Base-by-base conservation (phyloP, 2,888 invertebrate species). In the Heterodera filipjevi region DNA sequence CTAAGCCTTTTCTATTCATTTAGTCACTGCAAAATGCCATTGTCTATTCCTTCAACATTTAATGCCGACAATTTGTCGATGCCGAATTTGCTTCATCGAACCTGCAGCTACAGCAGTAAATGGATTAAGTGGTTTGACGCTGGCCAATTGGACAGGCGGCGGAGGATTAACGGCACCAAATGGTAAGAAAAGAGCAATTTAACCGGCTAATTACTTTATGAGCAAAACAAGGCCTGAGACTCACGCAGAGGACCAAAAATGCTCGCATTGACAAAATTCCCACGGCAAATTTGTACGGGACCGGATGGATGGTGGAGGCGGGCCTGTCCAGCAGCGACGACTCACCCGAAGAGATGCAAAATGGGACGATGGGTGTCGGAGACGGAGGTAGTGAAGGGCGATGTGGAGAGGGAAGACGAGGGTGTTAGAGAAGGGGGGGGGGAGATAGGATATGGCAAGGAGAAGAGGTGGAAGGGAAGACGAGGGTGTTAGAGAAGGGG, bases 241-340 rank as follows among this genome's bases (percentile, higher is more conserved):
- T 12, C 16, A 64, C 75, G 44, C 16, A 66, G 44, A 53, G 75
- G 39, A 75, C 75, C 8, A 66, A 59, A 59, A 75, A 66, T n/a
- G 68, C 59, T 53, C 66, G 75, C 30, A n/a, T 22, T 3, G 44
- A 33, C 66, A 32, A 16, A 75, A 33, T 59, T 32, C 75, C 53
- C 10, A 44, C 75, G 19, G 44, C 75, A 49, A 35, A 64, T 53
- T 66, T 82, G 44, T 83, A 83, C 66, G 85, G 85, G 19, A 87
- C 86, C n/a, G 86, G 86, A 14, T 86, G 86, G 86, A 82, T 86
- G 83, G 80, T 86, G 44, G 82, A 83, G 27, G 86, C 86, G 73
- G 79, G 80, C 19, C 73, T 84, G 66, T 75, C 75, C 46, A 82
- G 83, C 53, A 83, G 84, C 39, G 81, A 82, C 74, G 81, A 74